Conservation (phyloP, 2,888 invertebrate species). For the Scrobipalpa costella region DNA sequence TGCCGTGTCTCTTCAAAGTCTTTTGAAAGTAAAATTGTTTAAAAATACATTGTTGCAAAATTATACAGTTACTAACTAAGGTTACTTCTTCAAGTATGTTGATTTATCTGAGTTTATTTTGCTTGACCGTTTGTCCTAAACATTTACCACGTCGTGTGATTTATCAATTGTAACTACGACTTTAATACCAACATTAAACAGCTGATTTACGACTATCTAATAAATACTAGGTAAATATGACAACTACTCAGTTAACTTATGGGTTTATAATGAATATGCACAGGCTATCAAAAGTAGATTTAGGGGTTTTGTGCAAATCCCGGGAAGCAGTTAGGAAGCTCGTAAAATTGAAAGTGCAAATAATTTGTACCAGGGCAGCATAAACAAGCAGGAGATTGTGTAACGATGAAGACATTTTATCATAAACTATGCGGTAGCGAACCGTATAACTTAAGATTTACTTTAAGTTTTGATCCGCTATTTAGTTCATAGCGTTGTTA, state of each 20-base stretch:
- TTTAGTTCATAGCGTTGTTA: too few relatives aligned
- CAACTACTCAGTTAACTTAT: background rate
- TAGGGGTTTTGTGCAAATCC: background rate
- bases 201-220: background rate
- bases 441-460: too few relatives aligned
- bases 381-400: background rate
- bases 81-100: too few relatives aligned
- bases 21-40: too few relatives aligned
- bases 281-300: conserved; percentile 1
- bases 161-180: background rate
- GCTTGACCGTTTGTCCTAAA: background rate
- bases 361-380: background rate
- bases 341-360: background rate
- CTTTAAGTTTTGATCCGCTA: too few relatives aligned
- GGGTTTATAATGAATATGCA: background rate
- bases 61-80: too few relatives aligned
- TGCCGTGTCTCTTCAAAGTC: too few relatives aligned
- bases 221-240: conserved; percentile 8
- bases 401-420: background rate
- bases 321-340: conserved; percentile 1
- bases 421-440: background rate
- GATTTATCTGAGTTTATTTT: background rate
- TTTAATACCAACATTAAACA: conserved; percentile 6
- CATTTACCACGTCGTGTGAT: background rate
- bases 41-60: too few relatives aligned